A percentile compares a stretch with the other conserved stretches of the same genome.
Evolutionary conservation across 2,888 invertebrate species (phyloP).

Genomic region (Cacoxenus indagator): DNA sequence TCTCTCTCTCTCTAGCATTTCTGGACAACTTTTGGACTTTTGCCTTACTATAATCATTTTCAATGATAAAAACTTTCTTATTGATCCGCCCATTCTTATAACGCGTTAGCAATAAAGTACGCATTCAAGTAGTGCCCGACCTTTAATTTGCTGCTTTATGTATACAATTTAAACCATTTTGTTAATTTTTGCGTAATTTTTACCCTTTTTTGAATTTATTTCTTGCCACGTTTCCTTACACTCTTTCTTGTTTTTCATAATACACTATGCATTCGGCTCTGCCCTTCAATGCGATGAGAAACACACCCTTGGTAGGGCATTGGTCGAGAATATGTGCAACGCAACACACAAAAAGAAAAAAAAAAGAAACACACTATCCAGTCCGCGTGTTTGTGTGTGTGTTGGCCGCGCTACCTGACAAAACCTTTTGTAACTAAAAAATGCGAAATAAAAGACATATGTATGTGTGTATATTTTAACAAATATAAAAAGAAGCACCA

Average conservation of each 20-base stretch:
- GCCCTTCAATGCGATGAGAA: too few relatives aligned
- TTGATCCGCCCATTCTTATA: too few relatives aligned
- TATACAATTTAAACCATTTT: constrained; percentile 14
- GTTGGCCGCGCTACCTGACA: neutral
- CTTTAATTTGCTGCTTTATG: neutral
- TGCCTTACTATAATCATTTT: too few relatives aligned
- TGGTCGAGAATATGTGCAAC: constrained; percentile 3
- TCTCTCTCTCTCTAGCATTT: too few relatives aligned
- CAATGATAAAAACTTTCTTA: too few relatives aligned
- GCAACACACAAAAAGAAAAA: neutral
- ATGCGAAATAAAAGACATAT: too few relatives aligned
- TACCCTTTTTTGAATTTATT: constrained; percentile 1
- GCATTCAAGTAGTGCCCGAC: too few relatives aligned
- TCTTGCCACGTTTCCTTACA: neutral
- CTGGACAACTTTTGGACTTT: too few relatives aligned
- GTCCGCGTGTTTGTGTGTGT: neutral
- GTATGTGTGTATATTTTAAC: too few relatives aligned
- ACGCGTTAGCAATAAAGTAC: too few relatives aligned
- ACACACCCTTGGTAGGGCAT: constrained; percentile 27
- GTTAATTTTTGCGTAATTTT: constrained; percentile 8
- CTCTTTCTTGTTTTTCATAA: neutral
- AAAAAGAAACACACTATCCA: neutral
- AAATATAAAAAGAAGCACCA: too few relatives aligned
- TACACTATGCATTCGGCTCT: neutral
- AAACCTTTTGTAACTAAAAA: too few relatives aligned